These are phyloP conservation scores for Drosophila affinis DNA, from an alignment of 2,888 invertebrate genomes.

Conservation along the genomic window DNA sequence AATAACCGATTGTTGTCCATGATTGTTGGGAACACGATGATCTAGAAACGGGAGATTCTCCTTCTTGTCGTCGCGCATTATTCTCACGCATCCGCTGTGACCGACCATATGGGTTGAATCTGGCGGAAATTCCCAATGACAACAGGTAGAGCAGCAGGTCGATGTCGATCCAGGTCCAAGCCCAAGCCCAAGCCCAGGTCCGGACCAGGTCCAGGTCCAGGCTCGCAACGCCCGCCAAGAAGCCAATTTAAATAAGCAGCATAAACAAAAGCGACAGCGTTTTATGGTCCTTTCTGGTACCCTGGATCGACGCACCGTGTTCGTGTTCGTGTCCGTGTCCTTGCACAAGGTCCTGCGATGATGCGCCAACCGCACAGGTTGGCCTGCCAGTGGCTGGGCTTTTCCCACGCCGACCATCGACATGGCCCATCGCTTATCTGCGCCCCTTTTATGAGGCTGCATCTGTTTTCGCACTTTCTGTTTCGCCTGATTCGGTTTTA, in stretches of 20 bases:
- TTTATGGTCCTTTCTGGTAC: slow-evolving; percentile 43
- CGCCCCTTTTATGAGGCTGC: slow-evolving; percentile 69
- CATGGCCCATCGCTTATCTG: slow-evolving; percentile 35
- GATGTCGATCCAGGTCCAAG: slow-evolving; percentile 26
- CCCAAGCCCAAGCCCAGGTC: neutral
- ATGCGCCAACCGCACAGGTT: slow-evolving; percentile 53
- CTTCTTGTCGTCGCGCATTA: neutral
- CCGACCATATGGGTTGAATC: slow-evolving; percentile 66
- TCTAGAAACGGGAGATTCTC: slow-evolving; percentile 46
- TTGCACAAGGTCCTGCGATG: slow-evolving; percentile 19
- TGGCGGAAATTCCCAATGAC: slow-evolving; percentile 62
- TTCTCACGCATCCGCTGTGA: slow-evolving; percentile 36
- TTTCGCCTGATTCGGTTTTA: slow-evolving; percentile 7
- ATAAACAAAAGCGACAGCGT: slow-evolving; percentile 70
- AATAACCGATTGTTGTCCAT: slow-evolving; percentile 42
- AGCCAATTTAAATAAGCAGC: slow-evolving; percentile 80
- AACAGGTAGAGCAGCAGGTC: slow-evolving; percentile 46
- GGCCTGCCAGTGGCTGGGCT: slow-evolving; percentile 48
- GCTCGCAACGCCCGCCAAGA: slow-evolving; percentile 72
- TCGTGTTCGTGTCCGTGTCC: neutral
- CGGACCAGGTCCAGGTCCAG: neutral
- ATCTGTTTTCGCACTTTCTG: slow-evolving; percentile 58
- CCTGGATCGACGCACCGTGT: neutral
- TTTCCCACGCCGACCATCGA: slow-evolving; percentile 63
- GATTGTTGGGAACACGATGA: slow-evolving; percentile 39